Evolutionary conservation across 2,888 invertebrate species (phyloP).

Genomic region (Esperia sulphurella): DNA sequence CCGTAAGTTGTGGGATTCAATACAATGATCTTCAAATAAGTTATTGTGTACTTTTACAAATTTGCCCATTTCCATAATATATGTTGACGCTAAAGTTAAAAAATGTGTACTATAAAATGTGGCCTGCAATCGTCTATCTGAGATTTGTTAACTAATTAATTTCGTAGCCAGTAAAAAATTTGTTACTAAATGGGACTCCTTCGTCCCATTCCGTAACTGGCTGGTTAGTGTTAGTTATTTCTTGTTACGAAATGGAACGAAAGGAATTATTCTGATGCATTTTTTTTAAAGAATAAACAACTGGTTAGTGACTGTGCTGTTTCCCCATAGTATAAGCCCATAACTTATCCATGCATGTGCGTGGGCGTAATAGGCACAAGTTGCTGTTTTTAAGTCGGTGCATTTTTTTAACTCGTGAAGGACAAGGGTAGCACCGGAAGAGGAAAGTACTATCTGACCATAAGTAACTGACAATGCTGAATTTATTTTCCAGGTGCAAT

Average conservation of each 20-base stretch:
- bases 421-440: no score
- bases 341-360: background rate
- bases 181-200: no score
- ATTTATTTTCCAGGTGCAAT: slow-evolving; percentile 36
- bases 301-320: background rate
- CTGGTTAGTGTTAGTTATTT: no score
- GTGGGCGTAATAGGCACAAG: background rate
- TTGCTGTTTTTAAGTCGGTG: background rate
- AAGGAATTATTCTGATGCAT: background rate
- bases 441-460: no score
- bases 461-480: slow-evolving; percentile 1
- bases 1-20: no score
- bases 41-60: no score
- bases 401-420: background rate
- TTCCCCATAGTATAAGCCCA: background rate
- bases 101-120: background rate
- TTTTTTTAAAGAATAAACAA: background rate
- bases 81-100: no score
- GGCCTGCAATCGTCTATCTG: background rate
- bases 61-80: no score
- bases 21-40: no score
- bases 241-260: no score
- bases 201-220: no score
- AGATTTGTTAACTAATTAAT: background rate
- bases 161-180: no score